phyloP scores from a whole-genome alignment of 1,140 invertebrate genomes.

The Macrobrachium nipponense region DNA sequence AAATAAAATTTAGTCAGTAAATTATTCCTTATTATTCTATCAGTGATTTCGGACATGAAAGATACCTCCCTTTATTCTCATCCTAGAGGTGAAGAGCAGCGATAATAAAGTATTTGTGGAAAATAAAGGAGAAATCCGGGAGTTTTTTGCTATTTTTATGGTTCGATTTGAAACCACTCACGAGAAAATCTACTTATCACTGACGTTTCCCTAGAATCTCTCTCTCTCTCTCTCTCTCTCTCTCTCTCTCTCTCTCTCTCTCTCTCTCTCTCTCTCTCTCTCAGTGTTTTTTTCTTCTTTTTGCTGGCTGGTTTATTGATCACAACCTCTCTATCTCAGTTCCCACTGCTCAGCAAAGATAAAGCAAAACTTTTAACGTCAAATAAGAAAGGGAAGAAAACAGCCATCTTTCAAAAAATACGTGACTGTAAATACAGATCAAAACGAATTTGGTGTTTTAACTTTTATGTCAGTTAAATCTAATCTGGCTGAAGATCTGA shows the following conservation, averaged over 20 bases:
- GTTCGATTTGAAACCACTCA: background rate
- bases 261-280: background rate
- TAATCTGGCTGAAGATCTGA: too few relatives aligned
- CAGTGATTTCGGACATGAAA: too few relatives aligned
- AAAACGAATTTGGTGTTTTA: too few relatives aligned
- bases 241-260: background rate
- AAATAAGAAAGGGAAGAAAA: too few relatives aligned
- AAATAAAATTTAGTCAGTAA: too few relatives aligned
- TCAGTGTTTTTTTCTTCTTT: background rate
- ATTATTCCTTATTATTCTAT: too few relatives aligned
- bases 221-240: constrained; percentile 13
- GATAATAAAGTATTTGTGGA: background rate
- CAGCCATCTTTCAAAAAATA: too few relatives aligned
- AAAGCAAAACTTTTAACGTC: background rate
- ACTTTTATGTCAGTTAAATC: too few relatives aligned
- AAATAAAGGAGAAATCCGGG: background rate
- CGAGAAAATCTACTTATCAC: background rate
- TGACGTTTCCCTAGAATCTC: background rate
- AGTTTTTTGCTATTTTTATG: background rate
- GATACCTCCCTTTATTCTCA: too few relatives aligned
- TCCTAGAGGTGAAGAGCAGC: background rate
- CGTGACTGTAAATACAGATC: too few relatives aligned
- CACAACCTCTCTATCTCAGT: background rate
- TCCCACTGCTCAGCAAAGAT: background rate
- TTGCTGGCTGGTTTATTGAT: background rate